phyloP scores from a whole-genome alignment of 92 coral and sea anemone genomes.

The Porites evermanni region DNA sequence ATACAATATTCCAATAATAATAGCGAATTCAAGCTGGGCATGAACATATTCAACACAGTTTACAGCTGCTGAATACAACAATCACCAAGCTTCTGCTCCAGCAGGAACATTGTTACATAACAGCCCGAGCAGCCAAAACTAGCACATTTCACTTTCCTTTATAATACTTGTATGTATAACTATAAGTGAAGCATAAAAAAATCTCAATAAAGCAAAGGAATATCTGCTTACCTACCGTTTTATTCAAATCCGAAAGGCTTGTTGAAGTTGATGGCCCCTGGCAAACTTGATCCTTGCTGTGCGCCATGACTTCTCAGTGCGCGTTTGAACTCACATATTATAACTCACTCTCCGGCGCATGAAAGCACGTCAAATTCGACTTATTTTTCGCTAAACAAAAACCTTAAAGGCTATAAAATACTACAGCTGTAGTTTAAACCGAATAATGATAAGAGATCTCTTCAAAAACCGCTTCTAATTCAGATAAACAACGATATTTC shows the following conservation, averaged over 20 bases:
- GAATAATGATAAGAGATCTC: slow-evolving; percentile 33
- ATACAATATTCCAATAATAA: background rate
- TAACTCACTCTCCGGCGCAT: slow-evolving; percentile 43
- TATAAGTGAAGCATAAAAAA: too few species aligned
- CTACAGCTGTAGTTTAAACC: slow-evolving; percentile 41
- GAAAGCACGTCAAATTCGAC: slow-evolving; percentile 25
- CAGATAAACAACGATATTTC: slow-evolving; percentile 20
- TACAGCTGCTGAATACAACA: too few species aligned
- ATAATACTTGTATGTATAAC: too few species aligned
- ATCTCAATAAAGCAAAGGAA: slow-evolving; percentile 19
- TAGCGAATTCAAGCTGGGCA: background rate
- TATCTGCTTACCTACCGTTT: slow-evolving; percentile 44
- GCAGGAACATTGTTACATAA: too few species aligned
- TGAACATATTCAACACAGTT: too few species aligned
- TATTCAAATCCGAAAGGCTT: slow-evolving; percentile 35
- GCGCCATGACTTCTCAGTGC: slow-evolving; percentile 26
- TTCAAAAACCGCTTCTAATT: slow-evolving; percentile 43
- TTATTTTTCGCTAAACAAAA: slow-evolving; percentile 12
- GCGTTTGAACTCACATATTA: slow-evolving; percentile 32
- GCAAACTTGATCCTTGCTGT: slow-evolving; percentile 37
- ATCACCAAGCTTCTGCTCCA: too few species aligned
- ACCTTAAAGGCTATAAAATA: slow-evolving; percentile 15
- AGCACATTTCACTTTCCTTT: too few species aligned
- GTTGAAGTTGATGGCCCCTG: slow-evolving; percentile 38
- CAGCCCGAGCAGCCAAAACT: too few species aligned